phyloP scores from a whole-genome alignment of 2,888 invertebrate species.

The Lathronympha strigana region DNA sequence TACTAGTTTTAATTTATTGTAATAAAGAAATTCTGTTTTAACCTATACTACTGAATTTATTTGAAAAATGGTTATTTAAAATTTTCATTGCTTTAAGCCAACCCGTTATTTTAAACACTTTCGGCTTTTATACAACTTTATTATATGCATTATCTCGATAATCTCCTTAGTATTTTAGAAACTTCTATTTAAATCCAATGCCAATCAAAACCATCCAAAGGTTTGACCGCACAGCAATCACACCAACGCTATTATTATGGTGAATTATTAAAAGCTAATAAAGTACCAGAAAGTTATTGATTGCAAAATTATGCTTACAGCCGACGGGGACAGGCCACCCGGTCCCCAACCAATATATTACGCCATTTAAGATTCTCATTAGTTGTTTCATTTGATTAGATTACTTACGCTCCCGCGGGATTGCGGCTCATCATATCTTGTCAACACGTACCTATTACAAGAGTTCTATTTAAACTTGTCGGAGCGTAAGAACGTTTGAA shows the following conservation, averaged over 20 bases:
- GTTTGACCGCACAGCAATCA: neutral
- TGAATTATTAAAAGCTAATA: constrained; percentile 17
- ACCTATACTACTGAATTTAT: no score
- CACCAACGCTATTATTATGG: constrained; percentile 11
- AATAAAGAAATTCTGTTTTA: no score
- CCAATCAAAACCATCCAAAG: neutral
- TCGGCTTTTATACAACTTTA: no score
- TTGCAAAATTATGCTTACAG: constrained; percentile 47
- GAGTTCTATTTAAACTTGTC: constrained; percentile 63
- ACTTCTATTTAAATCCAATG: no score
- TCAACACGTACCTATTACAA: constrained; percentile 66
- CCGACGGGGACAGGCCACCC: constrained; percentile 53
- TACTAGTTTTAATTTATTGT: no score
- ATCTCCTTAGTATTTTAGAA: no score
- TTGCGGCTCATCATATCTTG: constrained; percentile 69
- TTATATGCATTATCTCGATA: no score
- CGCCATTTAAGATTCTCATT: constrained; percentile 79
- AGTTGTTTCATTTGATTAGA: constrained; percentile 78
- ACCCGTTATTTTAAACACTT: no score
- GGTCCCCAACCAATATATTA: constrained; percentile 78
- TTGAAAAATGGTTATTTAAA: no score
- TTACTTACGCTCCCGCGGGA: constrained; percentile 72
- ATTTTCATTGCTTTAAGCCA: no score
- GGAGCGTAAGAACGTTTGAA: constrained; percentile 58
- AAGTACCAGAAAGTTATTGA: constrained; percentile 43